These are phyloP conservation scores for Agelas oroides DNA, from an alignment of 37 sponge, comb jelly and placozoan genomes.

Conservation along the genomic window DNA sequence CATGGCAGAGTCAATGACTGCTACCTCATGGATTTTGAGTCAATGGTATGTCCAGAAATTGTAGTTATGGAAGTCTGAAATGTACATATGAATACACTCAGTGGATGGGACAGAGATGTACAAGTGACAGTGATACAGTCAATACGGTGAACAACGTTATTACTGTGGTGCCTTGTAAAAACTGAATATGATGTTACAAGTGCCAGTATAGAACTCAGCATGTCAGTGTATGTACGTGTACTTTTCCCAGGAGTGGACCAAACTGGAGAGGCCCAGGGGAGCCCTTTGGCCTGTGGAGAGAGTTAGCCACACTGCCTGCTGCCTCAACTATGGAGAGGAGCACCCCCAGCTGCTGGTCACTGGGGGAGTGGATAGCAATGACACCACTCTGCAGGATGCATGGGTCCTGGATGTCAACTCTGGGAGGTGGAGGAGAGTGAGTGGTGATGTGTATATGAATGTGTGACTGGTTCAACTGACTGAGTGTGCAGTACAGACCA, in stretches of 20 bases:
- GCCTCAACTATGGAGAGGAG: conserved; percentile 2
- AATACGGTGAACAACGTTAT: too few relatives aligned
- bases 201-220: too few relatives aligned
- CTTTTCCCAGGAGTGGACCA: too few relatives aligned
- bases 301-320: neutral
- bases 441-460: neutral
- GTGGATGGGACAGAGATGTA: too few relatives aligned
- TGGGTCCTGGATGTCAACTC: conserved; percentile 1
- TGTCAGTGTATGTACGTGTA: too few relatives aligned
- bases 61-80: too few relatives aligned
- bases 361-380: neutral
- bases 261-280: too few relatives aligned
- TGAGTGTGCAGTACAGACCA: too few relatives aligned
- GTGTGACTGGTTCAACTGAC: neutral
- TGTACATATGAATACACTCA: too few relatives aligned
- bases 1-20: conserved; percentile 47
- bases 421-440: neutral
- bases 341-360: neutral
- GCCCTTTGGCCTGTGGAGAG: conserved; percentile 9
- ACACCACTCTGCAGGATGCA: neutral
- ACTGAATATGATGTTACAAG: too few relatives aligned
- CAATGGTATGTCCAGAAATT: conserved; percentile 15
- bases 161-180: too few relatives aligned
- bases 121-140: too few relatives aligned
- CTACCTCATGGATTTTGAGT: conserved; percentile 45